These are phyloP conservation scores for Lophius piscatorius DNA, from an alignment of 2,113 vertebrate species.

Conservation along the genomic window DNA sequence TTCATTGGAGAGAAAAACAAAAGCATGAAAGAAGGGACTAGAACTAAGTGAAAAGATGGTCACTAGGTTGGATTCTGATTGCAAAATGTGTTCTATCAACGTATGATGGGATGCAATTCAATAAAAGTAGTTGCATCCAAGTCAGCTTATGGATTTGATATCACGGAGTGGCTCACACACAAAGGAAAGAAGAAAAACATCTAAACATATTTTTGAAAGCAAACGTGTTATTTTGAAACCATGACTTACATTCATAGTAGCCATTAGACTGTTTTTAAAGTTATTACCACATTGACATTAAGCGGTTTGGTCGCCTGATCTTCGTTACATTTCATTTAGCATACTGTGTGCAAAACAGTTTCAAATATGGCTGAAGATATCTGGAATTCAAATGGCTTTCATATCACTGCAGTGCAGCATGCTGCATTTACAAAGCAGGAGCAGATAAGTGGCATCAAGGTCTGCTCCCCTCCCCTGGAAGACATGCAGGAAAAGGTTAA, in stretches of 20 bases:
- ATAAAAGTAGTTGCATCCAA: slow-evolving; percentile 9
- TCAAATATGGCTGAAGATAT: slow-evolving; percentile 58
- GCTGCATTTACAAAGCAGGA: slow-evolving; percentile 51
- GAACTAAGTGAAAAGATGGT: not conserved
- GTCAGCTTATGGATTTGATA: slow-evolving; percentile 26
- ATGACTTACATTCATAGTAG: slow-evolving; percentile 57
- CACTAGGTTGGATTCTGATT: slow-evolving; percentile 13
- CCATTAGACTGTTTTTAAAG: slow-evolving; percentile 24
- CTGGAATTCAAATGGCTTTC: slow-evolving; percentile 63
- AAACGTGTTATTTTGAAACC: slow-evolving; percentile 19
- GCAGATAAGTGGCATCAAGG: slow-evolving; percentile 43
- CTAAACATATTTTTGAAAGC: slow-evolving; percentile 27
- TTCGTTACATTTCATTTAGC: slow-evolving; percentile 7
- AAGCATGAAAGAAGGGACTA: slow-evolving; percentile 15
- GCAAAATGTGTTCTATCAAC: slow-evolving; percentile 5
- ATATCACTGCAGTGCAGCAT: slow-evolving; percentile 51
- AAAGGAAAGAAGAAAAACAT: slow-evolving; percentile 13
- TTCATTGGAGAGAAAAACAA: slow-evolving; percentile 5
- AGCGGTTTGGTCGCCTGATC: slow-evolving; percentile 22
- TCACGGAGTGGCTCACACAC: slow-evolving; percentile 28
- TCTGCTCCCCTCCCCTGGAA: slow-evolving; percentile 66
- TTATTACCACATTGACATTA: slow-evolving; percentile 10
- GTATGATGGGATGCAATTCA: not conserved
- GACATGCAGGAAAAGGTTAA: slow-evolving; percentile 68
- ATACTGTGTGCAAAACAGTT: slow-evolving; percentile 27